Evolutionary conservation across 2,797 vertebrate genomes (phyloP), one percentile per base, ranked within the genome.

Genomic region (Lithobates sylvaticus): DNA sequence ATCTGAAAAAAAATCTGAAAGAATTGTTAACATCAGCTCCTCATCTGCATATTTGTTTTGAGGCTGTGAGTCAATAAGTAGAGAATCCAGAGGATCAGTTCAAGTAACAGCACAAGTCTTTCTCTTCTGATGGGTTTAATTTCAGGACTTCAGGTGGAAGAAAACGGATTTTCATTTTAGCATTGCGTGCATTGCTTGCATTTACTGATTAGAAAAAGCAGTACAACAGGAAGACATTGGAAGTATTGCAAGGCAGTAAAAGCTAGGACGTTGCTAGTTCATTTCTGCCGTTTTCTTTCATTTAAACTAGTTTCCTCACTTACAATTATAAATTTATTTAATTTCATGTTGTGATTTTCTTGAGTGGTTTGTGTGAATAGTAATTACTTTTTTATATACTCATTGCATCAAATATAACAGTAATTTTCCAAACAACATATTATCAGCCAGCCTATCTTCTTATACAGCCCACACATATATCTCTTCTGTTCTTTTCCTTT

Each of bases 381-480:
- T 26, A 67, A 26, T 67, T 10, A 27, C 29, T 29, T 26, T 29
- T 67, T 27, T 67, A 29, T 29, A 27, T 5, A 61, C 18, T 10
- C n/a, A 27, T 5, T 67, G 26, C 10, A 27, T 10, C 65, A 67
- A 67, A 27, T 23, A 61, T 9, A 61, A 61, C 65, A 67, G 65
- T 67, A 29, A 67, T 67, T 29, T 67, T 15, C 65, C 65, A 67
- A 67, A 67, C 65, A 67, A 29, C 65, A 67, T 67, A 67, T 61
- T 61, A 61, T 67, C 65, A 26, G n/a, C 8, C 61, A n/a, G 65
- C 27, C 27, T 29, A 67, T 67, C n/a, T 13, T 8, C 26, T 67
- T 26, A 67, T 15, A 27, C 65, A 67, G 26, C 65, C 65, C 65
- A 67, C 65, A 12, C 65, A 67, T 67, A 18, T 67, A 26, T 67